Percentiles rank a stretch among this genome's conserved stretches.
Conservation (phyloP, 2,888 invertebrate species). For the Flabesymbios commensalis region DNA sequence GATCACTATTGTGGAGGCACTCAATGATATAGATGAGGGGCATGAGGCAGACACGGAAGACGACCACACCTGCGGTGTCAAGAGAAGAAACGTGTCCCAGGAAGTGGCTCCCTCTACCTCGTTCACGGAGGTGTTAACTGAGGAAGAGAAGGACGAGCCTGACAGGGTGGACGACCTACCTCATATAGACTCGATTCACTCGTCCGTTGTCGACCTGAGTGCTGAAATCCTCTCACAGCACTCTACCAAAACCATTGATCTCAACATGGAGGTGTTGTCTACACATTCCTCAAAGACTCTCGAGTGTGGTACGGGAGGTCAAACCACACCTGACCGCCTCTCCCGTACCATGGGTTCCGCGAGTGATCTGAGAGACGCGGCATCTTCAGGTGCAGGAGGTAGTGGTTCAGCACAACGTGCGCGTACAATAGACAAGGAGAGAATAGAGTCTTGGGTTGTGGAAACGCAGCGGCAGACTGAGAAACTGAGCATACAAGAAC, state of each 20-base stretch:
- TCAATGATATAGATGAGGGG: constrained; percentile 48
- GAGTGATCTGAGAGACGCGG: background rate
- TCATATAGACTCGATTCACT: constrained; percentile 55
- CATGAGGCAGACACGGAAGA: constrained; percentile 53
- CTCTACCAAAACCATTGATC: constrained; percentile 48
- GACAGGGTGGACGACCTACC: constrained; percentile 44
- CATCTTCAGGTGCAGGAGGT: background rate
- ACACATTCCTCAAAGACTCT: constrained; percentile 50
- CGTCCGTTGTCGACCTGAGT: constrained; percentile 41
- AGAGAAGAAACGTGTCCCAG: background rate
- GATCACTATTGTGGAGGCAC: constrained; percentile 21
- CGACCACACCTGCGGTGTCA: background rate
- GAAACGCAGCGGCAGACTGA: constrained; percentile 44
- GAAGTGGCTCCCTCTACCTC: background rate
- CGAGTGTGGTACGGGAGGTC: constrained; percentile 34
- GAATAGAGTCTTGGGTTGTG: constrained; percentile 57
- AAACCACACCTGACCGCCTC: constrained; percentile 9
- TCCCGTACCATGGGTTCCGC: background rate
- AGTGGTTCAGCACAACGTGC: background rate
- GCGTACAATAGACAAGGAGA: constrained; percentile 46
- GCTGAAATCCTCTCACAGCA: constrained; percentile 53
- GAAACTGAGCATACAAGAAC: too few species aligned
- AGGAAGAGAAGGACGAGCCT: background rate
- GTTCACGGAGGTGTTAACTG: background rate
- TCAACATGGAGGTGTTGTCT: constrained; percentile 42